Base-by-base conservation (phyloP, 1,140 invertebrate genomes). In the Sinella curviseta region DNA sequence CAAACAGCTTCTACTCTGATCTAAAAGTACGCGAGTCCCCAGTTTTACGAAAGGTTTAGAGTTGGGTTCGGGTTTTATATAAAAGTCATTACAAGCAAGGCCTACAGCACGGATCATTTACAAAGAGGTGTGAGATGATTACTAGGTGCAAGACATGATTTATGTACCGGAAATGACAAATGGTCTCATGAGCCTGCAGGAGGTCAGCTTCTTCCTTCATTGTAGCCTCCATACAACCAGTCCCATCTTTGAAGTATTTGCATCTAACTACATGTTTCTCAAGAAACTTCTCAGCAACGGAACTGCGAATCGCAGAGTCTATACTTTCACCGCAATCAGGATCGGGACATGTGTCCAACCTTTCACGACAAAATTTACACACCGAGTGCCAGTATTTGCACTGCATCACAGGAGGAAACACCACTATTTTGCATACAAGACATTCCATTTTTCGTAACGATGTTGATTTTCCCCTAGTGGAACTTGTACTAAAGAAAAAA, bases 311-410 rank as follows among this genome's bases (percentile, higher is more conserved):
- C 31, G 79, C 75, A 36, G 75, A 77, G 24, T 39, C 67, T 31
- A 80, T 60, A 48, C 67, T 65, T 77, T 80, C 79, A 24, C 26
- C 26, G 30, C 79, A 80, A 16, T 80, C 79, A 2, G 76, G 48
- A 74, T 57, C 79, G 20, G 75, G 79, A 74, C 76, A 80, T 20
- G 34, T 57, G 54, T 73, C 36, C 35, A 34, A 36, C 30, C 65
- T 54, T 33, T 28, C n/a, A 31, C 79, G 76, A 77, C 79, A 80
- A 77, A 77, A 74, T 30, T 80, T 80, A 34, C 79, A 80, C 0
- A 80, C 76, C 39, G 76, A 74, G 76, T 80, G 79, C 79, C 79
- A 80, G 73, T 77, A 77, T 80, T 80, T 80, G 76, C 79, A 80
- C 36, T 80, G 79, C 65, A 80, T 55, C 39, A 80, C 79, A 54